Evolutionary conservation across 1,140 invertebrate species (phyloP), one percentile per base, ranked within the genome.

Genomic region (Hycleus cichorii): DNA sequence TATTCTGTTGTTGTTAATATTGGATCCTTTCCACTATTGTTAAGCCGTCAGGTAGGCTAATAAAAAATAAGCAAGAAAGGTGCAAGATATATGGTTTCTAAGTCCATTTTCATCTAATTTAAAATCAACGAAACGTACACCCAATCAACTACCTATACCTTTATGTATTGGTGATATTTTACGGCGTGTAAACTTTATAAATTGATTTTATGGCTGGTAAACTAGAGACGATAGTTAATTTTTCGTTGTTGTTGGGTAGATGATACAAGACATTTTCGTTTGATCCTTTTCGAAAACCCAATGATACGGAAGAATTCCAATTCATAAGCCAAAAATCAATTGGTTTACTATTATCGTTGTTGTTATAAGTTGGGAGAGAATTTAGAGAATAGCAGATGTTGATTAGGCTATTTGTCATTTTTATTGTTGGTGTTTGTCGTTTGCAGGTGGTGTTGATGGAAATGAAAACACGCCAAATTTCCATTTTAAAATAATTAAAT

Each of bases 171-270:
- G 49, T 24, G 57, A 45, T 52, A 58, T 58, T 58, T 58, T 52
- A 58, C 48, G 57, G 57, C 48, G 57, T 52, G 57, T 58, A 58
- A 50, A 58, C 49, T 52, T 58, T 51, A 52, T 58, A 58, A 58
- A 58, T 58, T 52, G 57, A 58, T 58, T 58, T 58, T 51, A 58
- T 51, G 57, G 57, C 46, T 10, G 43, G 39, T 7, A 32, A 32
- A 32, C 32, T 32, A 32, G 32, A 32, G 32, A 32, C 32, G 32
- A 32, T 32, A 50, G 49, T 32, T 32, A 32, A 32, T 32, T 32
- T 18, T 18, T 18, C 18, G 32, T 32, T 32, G 27, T 32, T 32
- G 7, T 32, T 32, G 7, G 4, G 32, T 32, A 7, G 32, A 32
- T 32, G 32, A 32, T 32, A 7, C 32, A 7, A 32, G 32, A 1